Base-by-base conservation (phyloP, 2,888 invertebrate genomes). In the Mimas tiliae region DNA sequence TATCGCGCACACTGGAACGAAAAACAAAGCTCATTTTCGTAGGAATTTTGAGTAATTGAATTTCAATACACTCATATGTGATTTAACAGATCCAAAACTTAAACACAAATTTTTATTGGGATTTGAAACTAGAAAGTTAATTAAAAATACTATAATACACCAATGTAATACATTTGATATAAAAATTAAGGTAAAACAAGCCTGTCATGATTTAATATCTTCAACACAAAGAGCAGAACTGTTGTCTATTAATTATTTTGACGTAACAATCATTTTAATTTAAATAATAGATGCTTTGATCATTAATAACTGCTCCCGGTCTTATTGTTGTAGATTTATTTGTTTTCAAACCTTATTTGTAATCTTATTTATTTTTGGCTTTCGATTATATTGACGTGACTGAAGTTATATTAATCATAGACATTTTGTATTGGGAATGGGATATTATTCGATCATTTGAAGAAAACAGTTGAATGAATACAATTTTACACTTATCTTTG, bases 251-350 rank as follows among this genome's bases (percentile, higher is more conserved):
- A 58, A 58, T 58, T 19, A 58, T 58, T 58, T 21, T 42, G 42
- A 58, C 58, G 42, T 19, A 38, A 19, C 58, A 63, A 45, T 19
- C 14, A 48, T 55, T 48, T 50, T 55, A 65, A 58, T 45, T 65
- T 45, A 14, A 50, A 65, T 58, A 58, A 65, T 47, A 47, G 27
- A 62, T 27, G 53, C 45, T 53, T 34, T 47, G 33, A 53, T 38
- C 58, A 58, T 38, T 12, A 58, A 52, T 52, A 52, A 42, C 58
- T 33, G 53, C 7, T 53, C 8, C 14, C 42, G 4, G 19, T 58
- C 19, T 27, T 52, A 27, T 16, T 58, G 58, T 58, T 42, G 58
- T 19, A 38, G 42, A 58, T 58, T 58, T 12, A 42, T 58, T 58
- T 58, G 58, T 58, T 58, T 58, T 42, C 42, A 38, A 58, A n/a